Evolutionary conservation across 2,797 vertebrate species (phyloP), one percentile per base, ranked within the genome.

Genomic region (Sebastes hubbsi): DNA sequence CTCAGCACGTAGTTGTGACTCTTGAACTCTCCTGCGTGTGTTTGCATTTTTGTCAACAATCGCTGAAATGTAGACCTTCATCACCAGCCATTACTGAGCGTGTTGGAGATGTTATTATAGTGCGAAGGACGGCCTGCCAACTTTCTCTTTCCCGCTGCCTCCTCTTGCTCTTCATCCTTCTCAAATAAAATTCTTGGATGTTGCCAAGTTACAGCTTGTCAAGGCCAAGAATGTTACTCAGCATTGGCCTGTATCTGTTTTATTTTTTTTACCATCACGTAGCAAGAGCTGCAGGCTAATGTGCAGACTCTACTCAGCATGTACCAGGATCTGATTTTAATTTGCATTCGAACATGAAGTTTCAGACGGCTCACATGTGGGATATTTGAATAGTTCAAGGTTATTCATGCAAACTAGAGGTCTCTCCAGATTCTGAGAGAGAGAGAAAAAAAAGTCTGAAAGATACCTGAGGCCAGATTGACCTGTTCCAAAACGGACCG

Each of bases 171-270:
- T 81, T 58, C 74, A 69, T 89, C 55, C 5, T 62, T 67, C 64
- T 77, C 81, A 88, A 90, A 91, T 88, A 88, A 85, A 89, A 88
- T 76, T 64, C 77, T 61, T 67, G 24, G 32, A 89, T 76, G 91
- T 90, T 93, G 91, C 94, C 89, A 89, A 91, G 92, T 91, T 90
- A 86, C 86, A 14, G 79, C 86, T 84, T 64, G 78, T 84, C 16
- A 85, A 83, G 87, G 86, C 83, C 89, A 92, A 90, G 83, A 90
- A 89, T 92, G 88, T 92, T 91, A 87, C 91, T 91, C 87, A 86
- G 85, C 89, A 84, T 81, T 77, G 81, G 76, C 70, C 81, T 87
- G 75, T 88, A 78, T 81, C 79, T 87, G 14, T 82, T 65, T 85
- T 66, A 30, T 59, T 29, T 73, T 30, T 60, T 71, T 52, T 34